These are phyloP conservation scores for Euleptes europaea DNA, from an alignment of 2,113 vertebrate genomes.

Conservation along the genomic window DNA sequence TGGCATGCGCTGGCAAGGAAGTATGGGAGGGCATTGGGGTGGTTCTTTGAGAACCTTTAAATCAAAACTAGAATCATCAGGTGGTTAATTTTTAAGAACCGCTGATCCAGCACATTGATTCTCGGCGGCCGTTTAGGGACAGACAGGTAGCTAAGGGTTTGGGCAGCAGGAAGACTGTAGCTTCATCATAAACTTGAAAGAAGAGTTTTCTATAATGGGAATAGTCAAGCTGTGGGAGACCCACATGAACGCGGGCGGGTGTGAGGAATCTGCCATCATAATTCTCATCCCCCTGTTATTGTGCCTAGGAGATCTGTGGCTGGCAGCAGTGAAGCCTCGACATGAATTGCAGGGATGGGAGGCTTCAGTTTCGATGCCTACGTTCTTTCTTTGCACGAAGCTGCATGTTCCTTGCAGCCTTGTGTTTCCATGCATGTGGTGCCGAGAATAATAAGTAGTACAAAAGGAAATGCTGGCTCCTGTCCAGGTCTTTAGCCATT, in stretches of 20 bases:
- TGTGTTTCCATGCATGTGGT: not conserved
- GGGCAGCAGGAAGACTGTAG: not conserved
- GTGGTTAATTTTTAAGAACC: too few relatives aligned
- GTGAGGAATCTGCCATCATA: not conserved
- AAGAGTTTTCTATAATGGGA: not conserved
- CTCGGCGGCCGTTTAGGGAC: not conserved
- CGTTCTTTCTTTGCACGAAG: not conserved
- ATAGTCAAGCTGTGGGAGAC: not conserved
- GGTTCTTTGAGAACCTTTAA: too few relatives aligned
- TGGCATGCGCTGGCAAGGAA: too few relatives aligned
- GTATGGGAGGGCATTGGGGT: too few relatives aligned
- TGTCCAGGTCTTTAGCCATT: not conserved
- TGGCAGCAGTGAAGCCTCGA: not conserved
- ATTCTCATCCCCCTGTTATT: not conserved
- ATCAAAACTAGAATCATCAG: too few relatives aligned
- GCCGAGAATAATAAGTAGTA: not conserved
- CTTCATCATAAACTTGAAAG: not conserved
- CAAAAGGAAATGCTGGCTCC: not conserved
- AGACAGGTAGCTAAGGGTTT: not conserved
- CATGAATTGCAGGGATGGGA: not conserved
- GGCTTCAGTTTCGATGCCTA: not conserved
- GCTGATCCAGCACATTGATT: not conserved
- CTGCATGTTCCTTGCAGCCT: not conserved
- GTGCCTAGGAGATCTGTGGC: not conserved
- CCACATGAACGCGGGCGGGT: not conserved